Evolutionary conservation across 2,888 invertebrate species (phyloP).

Genomic region (Epiblema foenella): DNA sequence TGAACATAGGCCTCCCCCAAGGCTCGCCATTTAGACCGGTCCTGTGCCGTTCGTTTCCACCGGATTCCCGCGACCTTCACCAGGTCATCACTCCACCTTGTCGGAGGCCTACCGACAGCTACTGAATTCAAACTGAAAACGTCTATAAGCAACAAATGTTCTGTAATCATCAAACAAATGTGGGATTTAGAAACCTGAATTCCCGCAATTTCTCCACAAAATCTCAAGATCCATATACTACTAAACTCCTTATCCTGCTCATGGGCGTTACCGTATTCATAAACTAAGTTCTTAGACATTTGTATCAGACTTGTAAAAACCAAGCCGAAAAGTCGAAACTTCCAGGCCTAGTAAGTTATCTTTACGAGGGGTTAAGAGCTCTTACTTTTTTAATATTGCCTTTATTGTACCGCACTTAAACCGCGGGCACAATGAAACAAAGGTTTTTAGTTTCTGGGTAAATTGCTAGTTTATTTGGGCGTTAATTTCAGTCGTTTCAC

Average conservation of each 20-base stretch:
- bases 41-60: too few relatives aligned
- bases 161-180: too few relatives aligned
- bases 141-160: background rate
- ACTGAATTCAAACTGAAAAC: too few relatives aligned
- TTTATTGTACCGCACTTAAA: constrained; percentile 69
- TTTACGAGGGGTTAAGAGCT: constrained; percentile 80
- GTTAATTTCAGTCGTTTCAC: constrained; percentile 39
- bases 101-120: too few relatives aligned
- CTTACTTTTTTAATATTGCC: constrained; percentile 76
- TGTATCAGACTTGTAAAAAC: constrained; percentile 18
- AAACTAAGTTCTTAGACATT: background rate
- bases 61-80: too few relatives aligned
- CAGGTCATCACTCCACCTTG: too few relatives aligned
- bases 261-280: background rate
- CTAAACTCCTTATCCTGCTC: background rate
- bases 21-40: too few relatives aligned
- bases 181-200: background rate
- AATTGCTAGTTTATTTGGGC: constrained; percentile 54
- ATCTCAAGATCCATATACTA: background rate
- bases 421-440: constrained; percentile 65
- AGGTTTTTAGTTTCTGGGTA: constrained; percentile 59
- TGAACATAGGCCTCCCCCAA: too few relatives aligned
- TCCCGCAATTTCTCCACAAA: background rate
- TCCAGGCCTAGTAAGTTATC: constrained; percentile 71
- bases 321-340: constrained; percentile 43